Conservation (phyloP, 2,888 invertebrate genomes). For the Ectemnius lituratus region DNA sequence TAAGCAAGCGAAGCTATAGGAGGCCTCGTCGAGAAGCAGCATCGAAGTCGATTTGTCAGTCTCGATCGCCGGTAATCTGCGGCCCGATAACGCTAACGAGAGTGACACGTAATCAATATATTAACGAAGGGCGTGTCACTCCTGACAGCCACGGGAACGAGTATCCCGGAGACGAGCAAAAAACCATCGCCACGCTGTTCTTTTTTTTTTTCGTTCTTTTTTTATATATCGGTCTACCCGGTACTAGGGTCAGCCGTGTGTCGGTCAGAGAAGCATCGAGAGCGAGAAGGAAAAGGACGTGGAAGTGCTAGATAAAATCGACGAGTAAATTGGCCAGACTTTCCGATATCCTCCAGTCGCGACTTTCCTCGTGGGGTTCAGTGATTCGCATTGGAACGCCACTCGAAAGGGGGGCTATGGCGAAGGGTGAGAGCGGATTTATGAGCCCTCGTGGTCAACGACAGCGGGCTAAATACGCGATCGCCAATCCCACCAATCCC, state of each 20-base stretch:
- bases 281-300: no score
- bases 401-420: no score
- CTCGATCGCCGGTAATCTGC: constrained; percentile 38
- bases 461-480: constrained; percentile 10
- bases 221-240: no score
- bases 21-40: constrained; percentile 1
- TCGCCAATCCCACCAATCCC: not conserved
- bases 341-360: not conserved
- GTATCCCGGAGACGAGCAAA: not conserved
- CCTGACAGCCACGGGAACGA: constrained; percentile 32
- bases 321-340: not conserved
- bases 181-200: not conserved
- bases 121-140: constrained; percentile 32
- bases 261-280: no score
- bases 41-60: constrained; percentile 42
- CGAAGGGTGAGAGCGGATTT: no score
- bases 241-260: no score
- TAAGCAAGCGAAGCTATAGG: not conserved
- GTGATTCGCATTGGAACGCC: not conserved
- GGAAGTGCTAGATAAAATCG: not conserved
- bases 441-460: not conserved
- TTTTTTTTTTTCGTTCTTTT: no score
- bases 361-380: not conserved
- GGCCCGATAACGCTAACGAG: constrained; percentile 50
- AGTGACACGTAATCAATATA: constrained; percentile 36